Base-by-base conservation (phyloP, 2,113 vertebrate genomes). In the Otolemur garnettii region DNA sequence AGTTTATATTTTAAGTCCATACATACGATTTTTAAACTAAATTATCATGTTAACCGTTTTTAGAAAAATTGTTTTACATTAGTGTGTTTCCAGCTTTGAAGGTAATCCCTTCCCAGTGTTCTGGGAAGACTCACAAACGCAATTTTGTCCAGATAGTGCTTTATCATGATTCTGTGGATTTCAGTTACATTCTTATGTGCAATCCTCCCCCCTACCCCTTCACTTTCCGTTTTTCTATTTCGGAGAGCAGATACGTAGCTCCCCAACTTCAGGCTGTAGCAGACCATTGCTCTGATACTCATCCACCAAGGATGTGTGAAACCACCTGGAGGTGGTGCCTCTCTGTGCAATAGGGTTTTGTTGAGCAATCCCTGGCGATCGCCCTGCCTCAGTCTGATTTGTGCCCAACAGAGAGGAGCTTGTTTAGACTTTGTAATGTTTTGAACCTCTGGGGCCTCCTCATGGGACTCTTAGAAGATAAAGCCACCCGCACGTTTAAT, bases 291-390 rank as follows among this genome's bases (percentile, higher is more conserved):
- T 42, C 3, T 4, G 5, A 19, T 30, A 11, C 53, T 33, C 77
- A 17, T 87, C 60, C 1, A 2, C 10, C 8, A 13, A 21, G 30
- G 38, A 57, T 18, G 13, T 55, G 3, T 1, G 6, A 5, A 62
- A 30, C 26, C 0, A 0, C 38, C 10, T 35, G 0, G 28, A 35
- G 53, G 30, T 9, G 18, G 17, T 4, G 18, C 7, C 4, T 59
- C 77, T 35, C 18, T 0, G 4, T 0, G 2, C n/a, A 1, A 7
- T 19, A 21, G 53, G 45, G 6, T 35, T 79, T 53, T 68, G 81
- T 11, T 50, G 24, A 35, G 28, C 30, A 1, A 3, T 3, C 28
- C 1, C 0, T 0, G n/a, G 35, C 0, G 17, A 28, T 5, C 7
- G 11, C 45, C 3, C 0, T 26, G 35, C 26, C 35, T 81, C 53